phyloP scores from a whole-genome alignment of 2,797 vertebrate species.

The Buphagus erythrorhynchus region DNA sequence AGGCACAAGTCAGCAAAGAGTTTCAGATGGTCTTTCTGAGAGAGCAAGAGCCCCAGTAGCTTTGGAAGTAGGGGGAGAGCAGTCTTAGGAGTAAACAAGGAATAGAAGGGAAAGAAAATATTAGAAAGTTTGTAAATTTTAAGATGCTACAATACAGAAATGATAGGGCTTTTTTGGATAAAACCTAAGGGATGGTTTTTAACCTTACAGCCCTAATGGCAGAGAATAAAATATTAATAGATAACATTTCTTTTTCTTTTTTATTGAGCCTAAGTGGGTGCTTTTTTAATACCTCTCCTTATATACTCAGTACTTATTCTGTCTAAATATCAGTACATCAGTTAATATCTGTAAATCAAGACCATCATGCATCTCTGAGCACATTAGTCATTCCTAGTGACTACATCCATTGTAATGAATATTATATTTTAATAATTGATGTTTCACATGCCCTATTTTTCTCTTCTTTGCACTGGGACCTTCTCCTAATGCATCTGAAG shows the following conservation, averaged over 20 bases:
- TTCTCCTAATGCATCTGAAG: neutral
- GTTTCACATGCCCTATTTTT: conserved; percentile 9
- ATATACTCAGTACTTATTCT: neutral
- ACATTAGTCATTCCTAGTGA: neutral
- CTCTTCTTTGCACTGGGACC: neutral
- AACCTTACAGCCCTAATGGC: neutral
- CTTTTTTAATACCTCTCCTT: neutral
- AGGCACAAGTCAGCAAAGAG: neutral
- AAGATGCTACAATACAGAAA: neutral
- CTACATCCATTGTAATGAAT: conserved; percentile 15
- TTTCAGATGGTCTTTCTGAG: neutral
- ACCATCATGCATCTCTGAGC: neutral
- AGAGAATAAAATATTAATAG: conserved; percentile 5
- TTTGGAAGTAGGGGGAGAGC: neutral
- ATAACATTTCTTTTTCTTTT: neutral
- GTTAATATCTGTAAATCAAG: conserved; percentile 23
- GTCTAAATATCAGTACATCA: conserved; percentile 18
- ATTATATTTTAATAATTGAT: conserved; percentile 40
- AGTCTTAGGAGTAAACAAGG: neutral
- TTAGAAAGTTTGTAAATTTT: neutral
- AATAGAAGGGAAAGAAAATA: neutral
- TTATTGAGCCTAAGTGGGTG: neutral
- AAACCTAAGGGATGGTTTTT: neutral
- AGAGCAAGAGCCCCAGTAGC: rapidly evolving
- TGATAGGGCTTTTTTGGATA: neutral